Evolutionary conservation across 2,888 invertebrate species (phyloP).

Genomic region (Acleris sparsana): DNA sequence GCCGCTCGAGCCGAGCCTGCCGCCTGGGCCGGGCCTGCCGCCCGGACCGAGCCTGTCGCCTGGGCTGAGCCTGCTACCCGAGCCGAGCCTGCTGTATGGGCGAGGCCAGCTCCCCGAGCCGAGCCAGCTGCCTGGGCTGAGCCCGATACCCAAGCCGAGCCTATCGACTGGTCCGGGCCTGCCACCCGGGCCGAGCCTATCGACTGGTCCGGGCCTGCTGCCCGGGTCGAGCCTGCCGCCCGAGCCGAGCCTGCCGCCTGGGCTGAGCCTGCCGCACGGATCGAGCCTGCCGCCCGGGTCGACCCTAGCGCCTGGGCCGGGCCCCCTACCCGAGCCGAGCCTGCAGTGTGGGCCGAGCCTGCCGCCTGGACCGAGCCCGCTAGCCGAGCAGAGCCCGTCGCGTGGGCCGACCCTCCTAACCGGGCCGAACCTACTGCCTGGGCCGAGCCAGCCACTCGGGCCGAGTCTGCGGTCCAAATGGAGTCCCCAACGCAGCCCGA

Average conservation of each 20-base stretch:
- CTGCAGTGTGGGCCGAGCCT: slow-evolving; percentile 39
- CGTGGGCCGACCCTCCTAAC: slow-evolving; percentile 66
- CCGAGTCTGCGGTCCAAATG: neutral
- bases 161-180: slow-evolving; percentile 7
- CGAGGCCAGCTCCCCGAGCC: slow-evolving; percentile 53
- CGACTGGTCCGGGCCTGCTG: neutral
- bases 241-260: slow-evolving; percentile 1
- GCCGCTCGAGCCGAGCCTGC: slow-evolving; percentile 68
- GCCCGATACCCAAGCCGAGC: slow-evolving; percentile 22
- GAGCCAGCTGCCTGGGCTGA: slow-evolving; percentile 56
- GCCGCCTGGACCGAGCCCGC: slow-evolving; percentile 1
- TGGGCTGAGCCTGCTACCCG: slow-evolving; percentile 33
- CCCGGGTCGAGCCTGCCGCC: slow-evolving; percentile 40
- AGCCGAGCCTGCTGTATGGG: neutral
- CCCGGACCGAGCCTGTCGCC: neutral
- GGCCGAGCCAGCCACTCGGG: neutral
- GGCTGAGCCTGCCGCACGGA: neutral
- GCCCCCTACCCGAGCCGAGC: neutral
- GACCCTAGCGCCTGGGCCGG: slow-evolving; percentile 21
- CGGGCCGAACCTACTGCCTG: slow-evolving; percentile 35
- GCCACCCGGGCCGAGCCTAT: slow-evolving; percentile 22
- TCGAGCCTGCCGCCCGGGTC: slow-evolving; percentile 37
- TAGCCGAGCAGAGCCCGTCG: slow-evolving; percentile 41
- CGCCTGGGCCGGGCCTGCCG: slow-evolving; percentile 44
- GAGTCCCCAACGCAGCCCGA: too few species aligned